Conservation (phyloP, 1,140 invertebrate species). For the Frieseomelitta varia region DNA sequence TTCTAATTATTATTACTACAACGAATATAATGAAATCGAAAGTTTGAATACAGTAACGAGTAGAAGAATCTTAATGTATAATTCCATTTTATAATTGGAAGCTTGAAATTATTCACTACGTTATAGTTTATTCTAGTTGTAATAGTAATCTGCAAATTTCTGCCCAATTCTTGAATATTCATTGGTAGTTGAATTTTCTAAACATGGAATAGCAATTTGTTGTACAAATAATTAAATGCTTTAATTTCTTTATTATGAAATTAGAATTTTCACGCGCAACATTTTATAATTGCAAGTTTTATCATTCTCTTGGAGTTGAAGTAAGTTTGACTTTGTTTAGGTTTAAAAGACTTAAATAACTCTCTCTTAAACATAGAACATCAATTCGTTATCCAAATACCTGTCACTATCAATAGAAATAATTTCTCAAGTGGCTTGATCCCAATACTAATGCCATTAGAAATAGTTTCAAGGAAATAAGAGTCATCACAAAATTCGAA, state of each 20-base stretch:
- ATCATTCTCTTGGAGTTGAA: too few species aligned
- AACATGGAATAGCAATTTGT: background rate
- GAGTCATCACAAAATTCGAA: background rate
- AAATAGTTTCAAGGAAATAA: background rate
- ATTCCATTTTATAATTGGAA: too few species aligned
- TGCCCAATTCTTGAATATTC: background rate
- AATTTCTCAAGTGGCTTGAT: too few species aligned
- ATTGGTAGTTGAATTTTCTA: background rate
- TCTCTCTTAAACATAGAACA: background rate
- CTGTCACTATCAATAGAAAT: too few species aligned
- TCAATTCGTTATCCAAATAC: background rate
- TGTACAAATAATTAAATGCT: background rate
- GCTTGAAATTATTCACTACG: too few species aligned
- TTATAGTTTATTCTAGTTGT: accelerated
- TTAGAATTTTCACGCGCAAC: background rate
- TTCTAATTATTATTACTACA: background rate
- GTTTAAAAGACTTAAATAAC: too few species aligned
- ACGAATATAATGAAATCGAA: background rate
- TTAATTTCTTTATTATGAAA: background rate
- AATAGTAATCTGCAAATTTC: background rate
- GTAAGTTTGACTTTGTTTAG: too few species aligned
- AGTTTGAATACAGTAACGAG: background rate
- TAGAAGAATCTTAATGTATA: too few species aligned
- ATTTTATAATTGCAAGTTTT: background rate
- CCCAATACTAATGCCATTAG: background rate